Evolutionary conservation across 2,888 invertebrate species (phyloP).

Genomic region (Drosophila neonasuta): DNA sequence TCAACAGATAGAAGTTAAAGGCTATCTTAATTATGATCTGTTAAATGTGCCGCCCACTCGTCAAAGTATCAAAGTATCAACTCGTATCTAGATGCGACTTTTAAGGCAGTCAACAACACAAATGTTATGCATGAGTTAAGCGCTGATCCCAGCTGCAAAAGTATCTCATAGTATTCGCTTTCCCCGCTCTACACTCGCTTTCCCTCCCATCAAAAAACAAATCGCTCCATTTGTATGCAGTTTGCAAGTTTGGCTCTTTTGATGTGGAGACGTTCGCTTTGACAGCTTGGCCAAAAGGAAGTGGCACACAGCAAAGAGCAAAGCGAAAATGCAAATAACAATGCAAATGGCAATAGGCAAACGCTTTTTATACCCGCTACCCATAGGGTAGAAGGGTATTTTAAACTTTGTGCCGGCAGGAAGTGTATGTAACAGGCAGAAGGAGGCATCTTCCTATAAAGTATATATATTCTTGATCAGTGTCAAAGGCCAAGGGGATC

Average conservation of each 20-base stretch:
- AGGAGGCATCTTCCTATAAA: too few relatives aligned
- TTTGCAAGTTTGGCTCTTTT: conserved; percentile 20
- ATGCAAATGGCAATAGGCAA: not conserved
- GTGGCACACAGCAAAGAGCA: conserved; percentile 34
- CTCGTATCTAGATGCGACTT: not conserved
- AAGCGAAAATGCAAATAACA: conserved; percentile 38
- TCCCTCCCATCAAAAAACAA: not conserved
- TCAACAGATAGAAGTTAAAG: too few relatives aligned
- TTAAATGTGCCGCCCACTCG: not conserved
- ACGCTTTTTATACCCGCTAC: too few relatives aligned
- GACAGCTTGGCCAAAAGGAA: conserved; percentile 50
- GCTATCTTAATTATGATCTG: not conserved
- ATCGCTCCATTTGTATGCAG: conserved; percentile 58
- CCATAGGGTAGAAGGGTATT: too few relatives aligned
- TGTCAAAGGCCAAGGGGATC: too few relatives aligned
- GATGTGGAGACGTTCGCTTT: conserved; percentile 18
- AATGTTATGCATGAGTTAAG: conserved; percentile 4
- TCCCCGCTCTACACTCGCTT: not conserved
- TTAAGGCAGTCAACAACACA: not conserved
- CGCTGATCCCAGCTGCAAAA: conserved; percentile 5
- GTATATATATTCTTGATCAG: too few relatives aligned
- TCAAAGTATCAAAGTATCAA: not conserved
- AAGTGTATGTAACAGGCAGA: too few relatives aligned
- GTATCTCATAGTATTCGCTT: not conserved
- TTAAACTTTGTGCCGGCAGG: too few relatives aligned